Conservation (phyloP, 1,140 invertebrate genomes). For the Monomorium pharaonis region DNA sequence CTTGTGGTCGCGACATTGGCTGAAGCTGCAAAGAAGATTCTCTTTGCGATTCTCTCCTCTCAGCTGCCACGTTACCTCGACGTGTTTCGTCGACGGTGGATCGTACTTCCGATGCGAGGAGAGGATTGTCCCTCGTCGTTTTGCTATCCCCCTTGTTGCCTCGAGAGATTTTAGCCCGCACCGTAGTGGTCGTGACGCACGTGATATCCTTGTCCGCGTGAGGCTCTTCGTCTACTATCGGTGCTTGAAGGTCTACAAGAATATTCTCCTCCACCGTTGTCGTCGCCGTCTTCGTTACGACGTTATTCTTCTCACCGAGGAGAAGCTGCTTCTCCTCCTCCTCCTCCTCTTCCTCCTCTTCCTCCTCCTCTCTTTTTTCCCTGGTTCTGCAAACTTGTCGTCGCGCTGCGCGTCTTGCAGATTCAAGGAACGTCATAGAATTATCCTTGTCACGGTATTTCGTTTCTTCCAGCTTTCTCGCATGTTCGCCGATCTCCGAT, state of each 20-base stretch:
- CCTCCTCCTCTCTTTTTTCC: neutral
- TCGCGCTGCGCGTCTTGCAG: neutral
- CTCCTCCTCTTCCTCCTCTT: neutral
- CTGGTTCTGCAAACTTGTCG: neutral
- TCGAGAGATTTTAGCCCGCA: neutral
- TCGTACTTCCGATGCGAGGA: slow-evolving; percentile 37
- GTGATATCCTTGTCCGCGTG: neutral
- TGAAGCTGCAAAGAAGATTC: slow-evolving; percentile 43
- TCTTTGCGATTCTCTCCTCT: slow-evolving; percentile 38
- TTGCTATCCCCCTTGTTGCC: slow-evolving; percentile 23
- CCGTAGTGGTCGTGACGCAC: neutral
- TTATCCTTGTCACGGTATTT: neutral
- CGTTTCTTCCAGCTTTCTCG: neutral
- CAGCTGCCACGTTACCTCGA: slow-evolving; percentile 38
- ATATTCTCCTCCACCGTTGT: neutral
- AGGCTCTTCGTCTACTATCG: slow-evolving; percentile 19
- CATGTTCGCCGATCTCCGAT: slow-evolving; percentile 21
- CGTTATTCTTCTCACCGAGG: neutral
- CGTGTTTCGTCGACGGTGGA: slow-evolving; percentile 28
- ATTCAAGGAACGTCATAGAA: neutral
- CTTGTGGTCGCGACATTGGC: neutral
- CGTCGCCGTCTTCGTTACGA: neutral
- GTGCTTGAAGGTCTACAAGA: slow-evolving; percentile 19
- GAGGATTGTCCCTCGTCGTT: neutral
- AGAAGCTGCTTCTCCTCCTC: neutral